Percentiles rank a stretch among this genome's conserved stretches.
Conservation (phyloP, 2,888 invertebrate genomes). For the Drosophila birchii region DNA sequence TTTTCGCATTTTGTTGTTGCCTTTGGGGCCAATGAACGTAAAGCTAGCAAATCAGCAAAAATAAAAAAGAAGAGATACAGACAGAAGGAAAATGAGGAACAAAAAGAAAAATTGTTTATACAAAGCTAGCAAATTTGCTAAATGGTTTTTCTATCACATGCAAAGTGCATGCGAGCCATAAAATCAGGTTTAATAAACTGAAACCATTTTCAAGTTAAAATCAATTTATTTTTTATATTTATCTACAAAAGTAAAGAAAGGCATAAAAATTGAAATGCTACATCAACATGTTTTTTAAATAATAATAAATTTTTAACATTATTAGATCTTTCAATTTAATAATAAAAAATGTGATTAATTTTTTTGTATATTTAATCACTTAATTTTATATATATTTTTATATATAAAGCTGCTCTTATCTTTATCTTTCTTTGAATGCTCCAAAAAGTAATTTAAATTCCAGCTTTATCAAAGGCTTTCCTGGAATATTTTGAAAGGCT, state of each 20-base stretch:
- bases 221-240: neutral
- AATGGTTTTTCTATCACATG: slow-evolving; percentile 67
- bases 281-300: no score
- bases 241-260: neutral
- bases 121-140: slow-evolving; percentile 53
- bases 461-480: neutral
- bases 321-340: neutral
- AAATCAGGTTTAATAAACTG: slow-evolving; percentile 16
- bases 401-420: neutral
- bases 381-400: neutral
- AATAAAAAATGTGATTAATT: no score
- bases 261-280: neutral
- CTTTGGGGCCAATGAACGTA: slow-evolving; percentile 74
- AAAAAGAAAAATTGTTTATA: slow-evolving; percentile 55
- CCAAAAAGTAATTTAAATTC: neutral
- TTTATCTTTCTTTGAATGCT: neutral
- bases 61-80: slow-evolving; percentile 50
- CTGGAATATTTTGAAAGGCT: neutral
- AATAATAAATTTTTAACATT: neutral
- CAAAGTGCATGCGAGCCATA: slow-evolving; percentile 58
- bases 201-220: neutral
- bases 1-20: slow-evolving; percentile 43
- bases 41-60: slow-evolving; percentile 70
- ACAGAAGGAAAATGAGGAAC: slow-evolving; percentile 47
- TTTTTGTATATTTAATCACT: no score